A percentile compares a stretch with the other conserved stretches of the same genome.
These are phyloP conservation scores for Pygmarrhopalites habei DNA, from an alignment of 1,140 invertebrate genomes.

Conservation along the genomic window DNA sequence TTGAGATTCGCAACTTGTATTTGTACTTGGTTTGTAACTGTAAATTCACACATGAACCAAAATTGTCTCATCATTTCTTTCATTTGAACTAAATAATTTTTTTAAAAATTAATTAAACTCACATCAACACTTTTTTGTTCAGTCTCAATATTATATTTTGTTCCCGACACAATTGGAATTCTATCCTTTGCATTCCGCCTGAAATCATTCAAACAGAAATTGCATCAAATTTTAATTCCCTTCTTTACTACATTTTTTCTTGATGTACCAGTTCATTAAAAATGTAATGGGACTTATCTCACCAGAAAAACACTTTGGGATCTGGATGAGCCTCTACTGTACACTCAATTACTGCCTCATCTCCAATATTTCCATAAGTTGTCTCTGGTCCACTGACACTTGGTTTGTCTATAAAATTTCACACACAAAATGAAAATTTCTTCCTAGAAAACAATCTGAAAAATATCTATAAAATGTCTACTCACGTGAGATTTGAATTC, in stretches of 20 bases:
- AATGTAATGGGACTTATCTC: no score
- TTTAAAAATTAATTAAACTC: neutral
- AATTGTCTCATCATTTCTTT: conserved; percentile 3
- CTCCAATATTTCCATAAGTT: conserved; percentile 62
- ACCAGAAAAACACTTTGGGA: conserved; percentile 66
- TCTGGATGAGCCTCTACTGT: conserved; percentile 65
- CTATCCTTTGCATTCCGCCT: conserved; percentile 54
- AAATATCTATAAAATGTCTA: no score
- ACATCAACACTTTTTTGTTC: conserved; percentile 10
- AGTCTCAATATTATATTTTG: conserved; percentile 13
- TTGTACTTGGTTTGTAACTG: conserved; percentile 56
- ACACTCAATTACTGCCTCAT: conserved; percentile 64
- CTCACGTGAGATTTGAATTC: conserved; percentile 71
- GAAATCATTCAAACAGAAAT: no score
- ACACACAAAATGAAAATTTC: no score
- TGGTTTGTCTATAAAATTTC: conserved; percentile 61
- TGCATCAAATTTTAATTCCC: no score
- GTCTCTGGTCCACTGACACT: conserved; percentile 63
- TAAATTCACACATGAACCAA: neutral
- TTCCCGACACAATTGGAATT: conserved; percentile 42
- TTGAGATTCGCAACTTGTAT: conserved; percentile 63
- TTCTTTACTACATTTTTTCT: no score
- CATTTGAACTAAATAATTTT: no score
- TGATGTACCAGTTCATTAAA: no score
- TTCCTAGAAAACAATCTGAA: no score